A percentile compares a stretch with the other conserved stretches of the same genome.
phyloP scores from a whole-genome alignment of 1,140 invertebrate species.

The Drosophila trapezifrons region DNA sequence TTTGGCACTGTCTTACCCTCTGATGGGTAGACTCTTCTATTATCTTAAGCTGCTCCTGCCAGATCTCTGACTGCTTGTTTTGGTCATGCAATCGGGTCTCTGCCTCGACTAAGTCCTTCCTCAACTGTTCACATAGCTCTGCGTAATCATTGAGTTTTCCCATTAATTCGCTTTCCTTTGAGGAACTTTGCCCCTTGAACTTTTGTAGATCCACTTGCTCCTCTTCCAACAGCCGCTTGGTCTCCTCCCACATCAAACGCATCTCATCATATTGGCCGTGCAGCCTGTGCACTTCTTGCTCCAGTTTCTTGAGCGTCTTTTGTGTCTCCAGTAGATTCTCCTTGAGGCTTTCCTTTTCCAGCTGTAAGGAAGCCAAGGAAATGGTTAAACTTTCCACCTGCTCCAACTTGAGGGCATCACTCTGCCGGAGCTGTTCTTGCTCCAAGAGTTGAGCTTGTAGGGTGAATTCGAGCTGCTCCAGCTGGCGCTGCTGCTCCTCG shows the following conservation, averaged over 20 bases:
- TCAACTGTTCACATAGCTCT: constrained; percentile 41
- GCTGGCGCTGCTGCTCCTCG: constrained; percentile 64
- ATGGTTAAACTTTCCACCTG: constrained; percentile 51
- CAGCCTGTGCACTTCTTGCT: constrained; percentile 47
- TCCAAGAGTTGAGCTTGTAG: constrained; percentile 61
- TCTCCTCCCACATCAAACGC: constrained; percentile 50
- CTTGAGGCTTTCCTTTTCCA: constrained; percentile 40
- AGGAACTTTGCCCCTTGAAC: constrained; percentile 28
- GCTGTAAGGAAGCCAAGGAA: constrained; percentile 26
- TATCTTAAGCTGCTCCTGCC: constrained; percentile 16
- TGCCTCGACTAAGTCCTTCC: constrained; percentile 11
- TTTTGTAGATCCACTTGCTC: constrained; percentile 40
- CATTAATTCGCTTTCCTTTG: constrained; percentile 30
- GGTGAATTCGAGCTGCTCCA: constrained; percentile 69
- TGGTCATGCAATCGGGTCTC: constrained; percentile 30
- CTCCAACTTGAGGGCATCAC: constrained; percentile 48
- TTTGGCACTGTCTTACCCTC: constrained; percentile 9
- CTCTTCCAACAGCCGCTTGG: constrained; percentile 37
- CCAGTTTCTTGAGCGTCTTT: constrained; percentile 30
- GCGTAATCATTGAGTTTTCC: constrained; percentile 45
- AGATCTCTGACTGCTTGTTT: constrained; percentile 14
- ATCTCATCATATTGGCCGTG: constrained; percentile 49
- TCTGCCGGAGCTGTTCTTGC: constrained; percentile 40
- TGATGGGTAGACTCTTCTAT: constrained; percentile 3
- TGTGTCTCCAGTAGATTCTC: constrained; percentile 33